Percentiles rank a stretch among this genome's conserved stretches.
phyloP scores from a whole-genome alignment of 2,888 invertebrate species.

The Nephrotoma guestfalica region DNA sequence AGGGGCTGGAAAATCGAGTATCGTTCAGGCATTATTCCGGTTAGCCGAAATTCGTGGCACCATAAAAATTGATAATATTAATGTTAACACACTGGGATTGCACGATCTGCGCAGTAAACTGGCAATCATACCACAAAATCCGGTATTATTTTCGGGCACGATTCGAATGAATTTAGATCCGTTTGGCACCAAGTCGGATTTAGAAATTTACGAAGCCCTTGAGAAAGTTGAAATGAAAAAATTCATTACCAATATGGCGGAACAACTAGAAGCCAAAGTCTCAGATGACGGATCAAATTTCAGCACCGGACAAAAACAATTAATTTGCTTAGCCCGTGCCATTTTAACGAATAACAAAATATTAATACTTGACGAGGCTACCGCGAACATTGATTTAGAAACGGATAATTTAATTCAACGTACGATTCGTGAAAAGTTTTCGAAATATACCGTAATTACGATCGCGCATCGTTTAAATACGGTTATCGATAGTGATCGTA shows the following conservation, averaged over 20 bases:
- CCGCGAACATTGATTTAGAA: conserved; percentile 48
- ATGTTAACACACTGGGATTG: conserved; percentile 55
- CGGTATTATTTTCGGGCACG: conserved; percentile 72
- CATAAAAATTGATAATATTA: conserved; percentile 60
- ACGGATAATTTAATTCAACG: too few species aligned
- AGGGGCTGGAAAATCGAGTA: conserved; percentile 75
- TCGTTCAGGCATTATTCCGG: conserved; percentile 72
- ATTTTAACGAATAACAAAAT: conserved; percentile 44
- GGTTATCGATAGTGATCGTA: too few species aligned
- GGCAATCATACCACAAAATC: conserved; percentile 88
- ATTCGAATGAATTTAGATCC: conserved; percentile 76
- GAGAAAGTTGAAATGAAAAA: conserved; percentile 42
- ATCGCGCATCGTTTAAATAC: conserved; percentile 55
- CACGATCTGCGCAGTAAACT: conserved; percentile 65
- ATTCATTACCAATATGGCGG: conserved; percentile 38
- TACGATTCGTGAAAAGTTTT: conserved; percentile 14
- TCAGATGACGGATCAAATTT: conserved; percentile 60
- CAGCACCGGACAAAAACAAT: conserved; percentile 67
- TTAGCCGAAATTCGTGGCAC: conserved; percentile 62
- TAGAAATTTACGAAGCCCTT: conserved; percentile 48
- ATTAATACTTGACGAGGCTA: conserved; percentile 55
- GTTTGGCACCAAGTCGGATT: conserved; percentile 56
- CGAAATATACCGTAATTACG: conserved; percentile 71
- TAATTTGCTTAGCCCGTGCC: conserved; percentile 67
- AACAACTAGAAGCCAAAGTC: conserved; percentile 47